phyloP scores from a whole-genome alignment of 2,888 invertebrate genomes.

The Tetrapedia diversipes region DNA sequence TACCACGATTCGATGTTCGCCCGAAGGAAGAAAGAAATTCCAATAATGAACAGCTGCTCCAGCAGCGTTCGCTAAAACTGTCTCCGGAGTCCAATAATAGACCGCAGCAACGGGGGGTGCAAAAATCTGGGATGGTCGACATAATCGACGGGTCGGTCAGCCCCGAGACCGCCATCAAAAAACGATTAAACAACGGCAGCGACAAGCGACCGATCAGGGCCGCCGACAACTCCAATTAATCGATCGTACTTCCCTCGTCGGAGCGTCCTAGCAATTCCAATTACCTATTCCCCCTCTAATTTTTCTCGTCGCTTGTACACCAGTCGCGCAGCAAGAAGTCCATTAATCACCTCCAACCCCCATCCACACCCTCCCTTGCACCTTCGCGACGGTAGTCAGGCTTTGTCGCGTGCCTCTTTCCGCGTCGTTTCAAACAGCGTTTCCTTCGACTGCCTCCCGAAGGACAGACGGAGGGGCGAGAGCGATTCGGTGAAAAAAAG shows the following conservation, averaged over 20 bases:
- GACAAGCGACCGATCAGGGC: slow-evolving; percentile 44
- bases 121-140: neutral
- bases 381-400: slow-evolving; percentile 37
- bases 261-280: slow-evolving; percentile 54
- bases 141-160: slow-evolving; percentile 23
- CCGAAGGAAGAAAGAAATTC: neutral
- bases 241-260: slow-evolving; percentile 68
- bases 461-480: neutral
- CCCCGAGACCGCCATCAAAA: slow-evolving; percentile 27
- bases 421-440: slow-evolving; percentile 20
- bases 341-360: slow-evolving; percentile 78
- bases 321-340: slow-evolving; percentile 70
- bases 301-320: slow-evolving; percentile 65
- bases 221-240: slow-evolving; percentile 72
- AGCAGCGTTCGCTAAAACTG: neutral
- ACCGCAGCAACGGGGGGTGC: neutral
- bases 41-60: neutral
- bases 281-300: slow-evolving; percentile 16
- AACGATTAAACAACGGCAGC: slow-evolving; percentile 59
- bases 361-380: no score
- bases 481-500: neutral
- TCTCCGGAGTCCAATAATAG: neutral
- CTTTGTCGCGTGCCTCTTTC: slow-evolving; percentile 42
- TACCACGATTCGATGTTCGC: no score
- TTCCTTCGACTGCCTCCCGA: slow-evolving; percentile 6